phyloP scores from a whole-genome alignment of 2,113 vertebrate species.

The Pelodiscus sinensis region DNA sequence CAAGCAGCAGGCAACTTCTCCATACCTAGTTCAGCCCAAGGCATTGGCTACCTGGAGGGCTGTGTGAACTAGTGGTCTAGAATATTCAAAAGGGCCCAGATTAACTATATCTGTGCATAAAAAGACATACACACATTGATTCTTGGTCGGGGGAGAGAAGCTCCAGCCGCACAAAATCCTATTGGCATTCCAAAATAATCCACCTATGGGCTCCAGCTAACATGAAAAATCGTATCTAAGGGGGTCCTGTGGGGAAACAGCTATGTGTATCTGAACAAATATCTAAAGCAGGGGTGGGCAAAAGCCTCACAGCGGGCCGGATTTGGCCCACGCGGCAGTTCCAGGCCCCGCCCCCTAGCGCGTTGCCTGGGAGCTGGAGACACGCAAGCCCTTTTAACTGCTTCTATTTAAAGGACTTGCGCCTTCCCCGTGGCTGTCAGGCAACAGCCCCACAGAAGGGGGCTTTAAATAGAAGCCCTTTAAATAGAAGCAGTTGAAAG shows the following conservation, averaged over 20 bases:
- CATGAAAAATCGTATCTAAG: neutral
- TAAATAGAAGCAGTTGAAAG: too few relatives aligned
- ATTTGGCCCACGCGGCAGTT: too few relatives aligned
- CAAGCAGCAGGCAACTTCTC: neutral
- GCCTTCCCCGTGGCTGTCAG: too few relatives aligned
- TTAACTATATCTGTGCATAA: neutral
- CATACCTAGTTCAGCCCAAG: neutral
- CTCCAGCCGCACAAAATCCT: neutral
- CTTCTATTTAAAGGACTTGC: too few relatives aligned
- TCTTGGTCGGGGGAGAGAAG: rapidly evolving
- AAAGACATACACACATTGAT: neutral
- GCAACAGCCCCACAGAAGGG: too few relatives aligned
- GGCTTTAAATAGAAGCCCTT: too few relatives aligned
- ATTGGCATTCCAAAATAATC: neutral
- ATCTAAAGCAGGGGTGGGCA: too few relatives aligned
- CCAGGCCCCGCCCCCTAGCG: too few relatives aligned
- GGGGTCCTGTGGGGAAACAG: neutral
- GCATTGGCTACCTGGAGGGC: neutral
- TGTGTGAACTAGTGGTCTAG: rapidly evolving
- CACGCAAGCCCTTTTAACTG: too few relatives aligned
- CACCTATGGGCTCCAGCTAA: neutral
- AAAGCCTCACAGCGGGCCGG: too few relatives aligned
- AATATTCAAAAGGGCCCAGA: neutral
- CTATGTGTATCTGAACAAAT: neutral
- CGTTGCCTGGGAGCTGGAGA: too few relatives aligned